Percentiles rank a stretch among this genome's conserved stretches.
Conservation (phyloP, 2,113 vertebrate species). For the Rana temporaria region DNA sequence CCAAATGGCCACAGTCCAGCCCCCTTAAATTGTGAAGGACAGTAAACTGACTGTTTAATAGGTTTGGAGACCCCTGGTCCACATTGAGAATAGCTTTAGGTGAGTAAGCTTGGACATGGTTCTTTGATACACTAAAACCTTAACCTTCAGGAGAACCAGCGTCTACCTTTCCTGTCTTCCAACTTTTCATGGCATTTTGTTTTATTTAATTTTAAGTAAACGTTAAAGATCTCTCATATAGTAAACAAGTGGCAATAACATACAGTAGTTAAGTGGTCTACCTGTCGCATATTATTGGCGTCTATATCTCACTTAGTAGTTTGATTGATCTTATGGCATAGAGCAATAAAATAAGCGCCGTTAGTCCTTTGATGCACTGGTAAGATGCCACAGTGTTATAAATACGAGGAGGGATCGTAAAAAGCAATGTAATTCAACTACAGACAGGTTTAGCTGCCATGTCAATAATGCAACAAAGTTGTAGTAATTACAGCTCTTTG, state of each 20-base stretch:
- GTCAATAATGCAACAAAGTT: slow-evolving; percentile 41
- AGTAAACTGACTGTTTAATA: no score
- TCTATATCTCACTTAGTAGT: not conserved
- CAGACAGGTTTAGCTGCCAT: not conserved
- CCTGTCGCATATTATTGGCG: not conserved
- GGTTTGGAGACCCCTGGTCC: no score
- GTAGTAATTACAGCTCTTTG: slow-evolving; percentile 34
- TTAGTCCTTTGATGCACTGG: slow-evolving; percentile 1
- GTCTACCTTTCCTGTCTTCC: no score
- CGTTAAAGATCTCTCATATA: not conserved
- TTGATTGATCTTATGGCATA: slow-evolving; percentile 7
- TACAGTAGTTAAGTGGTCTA: not conserved
- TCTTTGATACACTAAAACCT: no score
- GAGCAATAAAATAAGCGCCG: not conserved
- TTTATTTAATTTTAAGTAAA: no score
- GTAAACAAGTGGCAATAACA: not conserved
- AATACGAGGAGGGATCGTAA: slow-evolving; percentile 28
- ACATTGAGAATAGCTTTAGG: no score
- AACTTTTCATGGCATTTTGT: no score
- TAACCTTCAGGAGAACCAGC: no score
- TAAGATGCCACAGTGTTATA: slow-evolving; percentile 2
- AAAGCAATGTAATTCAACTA: slow-evolving; percentile 8
- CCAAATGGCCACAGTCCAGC: no score
- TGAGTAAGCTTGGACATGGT: no score
- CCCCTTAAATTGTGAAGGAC: no score